Base-by-base conservation (phyloP, 2,888 invertebrate genomes). In the Malacosoma neustria region DNA sequence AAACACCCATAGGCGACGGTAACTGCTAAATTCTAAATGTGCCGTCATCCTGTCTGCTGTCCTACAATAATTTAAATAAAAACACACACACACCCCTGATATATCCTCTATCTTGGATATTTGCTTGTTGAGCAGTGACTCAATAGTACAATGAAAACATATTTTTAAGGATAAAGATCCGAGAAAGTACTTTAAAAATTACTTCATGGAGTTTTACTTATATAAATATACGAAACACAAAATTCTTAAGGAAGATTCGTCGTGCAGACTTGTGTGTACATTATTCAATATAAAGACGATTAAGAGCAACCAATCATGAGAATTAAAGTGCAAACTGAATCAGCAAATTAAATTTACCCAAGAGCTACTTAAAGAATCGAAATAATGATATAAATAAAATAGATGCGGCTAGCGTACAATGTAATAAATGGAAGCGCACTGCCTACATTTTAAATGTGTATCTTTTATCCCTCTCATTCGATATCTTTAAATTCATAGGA, bases 241-340 rank as follows among this genome's bases (percentile, higher is more conserved):
- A 7, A 22, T 5, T 2, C 9, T 1, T 22, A 22, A 1, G 2
- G 9, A 22, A 22, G 22, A 22, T 9, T 22, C 9, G 1, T 22
- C 22, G 5, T 22, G 9, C 22, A 22, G 22, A 22, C 22, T 22
- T 22, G 9, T 22, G n/a, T 22, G 11, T 36, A 7, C 35, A 35
- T 36, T 34, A 38, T 14, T 40, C 38, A 36, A n/a, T 31, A 11
- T 43, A 38, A 30, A 40, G 51, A 30, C 57, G 45, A 62, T 59
- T 55, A 53, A 40, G 46, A 54, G 41, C 48, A 40, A 54, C 57
- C 59, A 67, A 62, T 71, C 60, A 56, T 51, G 57, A 58, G 51
- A 58, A 64, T 65, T 60, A 62, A 63, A 63, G 54, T 65, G 68
- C 60, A 69, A 68, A 69, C 65, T 54, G 58, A 72, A 71, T 69